Conservation (phyloP, 2,888 invertebrate species). For the Cacoxenus indagator region DNA sequence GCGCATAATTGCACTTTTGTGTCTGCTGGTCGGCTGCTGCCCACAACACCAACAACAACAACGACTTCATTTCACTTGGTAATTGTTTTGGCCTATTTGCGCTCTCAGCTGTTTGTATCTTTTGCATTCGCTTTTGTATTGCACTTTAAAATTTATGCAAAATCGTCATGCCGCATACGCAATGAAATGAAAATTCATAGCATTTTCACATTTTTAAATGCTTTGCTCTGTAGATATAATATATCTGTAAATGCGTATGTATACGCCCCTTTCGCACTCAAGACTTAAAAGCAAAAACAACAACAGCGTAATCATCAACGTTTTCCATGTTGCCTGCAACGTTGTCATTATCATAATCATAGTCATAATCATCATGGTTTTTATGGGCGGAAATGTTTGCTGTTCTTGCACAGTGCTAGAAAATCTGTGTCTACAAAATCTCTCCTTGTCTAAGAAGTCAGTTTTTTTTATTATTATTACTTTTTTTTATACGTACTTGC, state of each 20-base stretch:
- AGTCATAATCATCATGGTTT: background rate
- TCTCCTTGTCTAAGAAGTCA: background rate
- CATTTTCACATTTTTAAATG: background rate
- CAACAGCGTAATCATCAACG: background rate
- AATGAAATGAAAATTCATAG: conserved; percentile 56
- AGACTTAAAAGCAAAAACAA: background rate
- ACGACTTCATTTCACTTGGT: conserved; percentile 50
- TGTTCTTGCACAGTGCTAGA: conserved; percentile 4
- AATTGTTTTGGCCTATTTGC: conserved; percentile 64
- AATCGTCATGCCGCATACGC: conserved; percentile 35
- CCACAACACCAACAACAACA: conserved; percentile 41
- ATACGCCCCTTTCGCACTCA: background rate
- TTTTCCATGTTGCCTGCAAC: background rate
- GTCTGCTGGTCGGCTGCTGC: conserved; percentile 33
- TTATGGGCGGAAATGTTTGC: conserved; percentile 11
- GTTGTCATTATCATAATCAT: background rate
- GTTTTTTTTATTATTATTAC: conserved; percentile 37
- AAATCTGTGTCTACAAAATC: conserved; percentile 8
- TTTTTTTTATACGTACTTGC: conserved; percentile 51
- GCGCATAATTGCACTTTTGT: conserved; percentile 54
- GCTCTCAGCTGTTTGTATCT: background rate
- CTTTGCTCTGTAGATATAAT: background rate
- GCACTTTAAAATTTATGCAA: background rate
- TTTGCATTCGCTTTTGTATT: background rate
- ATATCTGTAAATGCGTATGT: too few relatives aligned